Percentiles rank a stretch among this genome's conserved stretches.
Conservation (phyloP, 1,140 invertebrate genomes). For the Bombus picipes region DNA sequence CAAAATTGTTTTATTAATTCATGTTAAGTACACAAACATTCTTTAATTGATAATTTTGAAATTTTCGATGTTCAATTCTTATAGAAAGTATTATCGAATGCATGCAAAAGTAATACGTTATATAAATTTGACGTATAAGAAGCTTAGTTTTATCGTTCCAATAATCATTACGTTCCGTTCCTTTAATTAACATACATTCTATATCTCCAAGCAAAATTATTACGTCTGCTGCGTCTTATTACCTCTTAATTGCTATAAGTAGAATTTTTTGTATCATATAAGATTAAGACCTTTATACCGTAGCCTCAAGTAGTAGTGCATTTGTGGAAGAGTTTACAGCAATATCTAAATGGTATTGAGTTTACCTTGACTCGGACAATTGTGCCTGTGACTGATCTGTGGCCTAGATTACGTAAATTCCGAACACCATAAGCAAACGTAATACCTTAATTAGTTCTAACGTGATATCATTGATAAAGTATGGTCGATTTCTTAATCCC, state of each 20-base stretch:
- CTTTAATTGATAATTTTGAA: neutral
- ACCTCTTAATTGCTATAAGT: too few relatives aligned
- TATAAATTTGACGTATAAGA: too few relatives aligned
- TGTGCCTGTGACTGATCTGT: neutral
- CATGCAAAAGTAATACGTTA: too few relatives aligned
- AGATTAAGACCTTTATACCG: neutral
- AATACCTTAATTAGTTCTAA: neutral
- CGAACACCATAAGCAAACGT: slow-evolving; percentile 1
- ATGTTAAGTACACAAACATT: neutral
- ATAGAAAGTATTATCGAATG: too few relatives aligned
- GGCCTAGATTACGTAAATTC: neutral
- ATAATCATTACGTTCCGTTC: too few relatives aligned
- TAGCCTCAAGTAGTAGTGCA: too few relatives aligned
- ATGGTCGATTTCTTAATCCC: neutral
- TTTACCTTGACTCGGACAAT: slow-evolving; percentile 14
- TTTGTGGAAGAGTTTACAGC: neutral
- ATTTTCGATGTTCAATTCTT: neutral
- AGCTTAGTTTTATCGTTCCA: too few relatives aligned
- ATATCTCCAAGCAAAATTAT: too few relatives aligned
- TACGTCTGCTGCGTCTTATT: too few relatives aligned
- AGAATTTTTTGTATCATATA: too few relatives aligned
- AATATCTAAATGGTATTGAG: neutral
- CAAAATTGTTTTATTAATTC: neutral
- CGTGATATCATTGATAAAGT: too few relatives aligned
- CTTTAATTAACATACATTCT: too few relatives aligned